Evolutionary conservation across 2,888 invertebrate genomes (phyloP), one percentile per base, ranked within the genome.

Genomic region (Tetragonisca angustula): DNA sequence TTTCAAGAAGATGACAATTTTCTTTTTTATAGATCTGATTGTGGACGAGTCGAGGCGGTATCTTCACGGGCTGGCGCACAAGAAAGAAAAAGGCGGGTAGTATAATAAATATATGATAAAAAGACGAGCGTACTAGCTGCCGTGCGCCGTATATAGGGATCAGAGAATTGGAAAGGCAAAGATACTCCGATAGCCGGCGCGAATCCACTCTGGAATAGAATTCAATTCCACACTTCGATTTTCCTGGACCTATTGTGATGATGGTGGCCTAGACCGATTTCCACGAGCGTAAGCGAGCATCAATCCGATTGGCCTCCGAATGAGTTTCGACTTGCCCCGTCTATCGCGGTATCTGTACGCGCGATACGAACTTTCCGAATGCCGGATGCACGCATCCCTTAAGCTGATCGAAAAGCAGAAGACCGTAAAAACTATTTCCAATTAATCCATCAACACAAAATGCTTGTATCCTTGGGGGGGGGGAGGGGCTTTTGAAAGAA

Each of bases 171-270:
- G 69, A 76, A 79, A 70, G 61, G 76, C 65, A 78, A 84, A 73
- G 84, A 78, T 72, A 79, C 79, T 70, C 61, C 67, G 74, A 82
- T 74, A 67, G 77, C 62, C 61, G 17, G 54, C 27, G 62, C 71
- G 81, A 78, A 78, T 78, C 50, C 82, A 71, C 79, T 72, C 27
- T 17, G 62, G 43, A 49, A 73, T 75, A 75, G 68, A 78, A 86
- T 84, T 81, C 79, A 79, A 86, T 86, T 86, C 79, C 64, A 21
- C 79, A 54, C 76, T 86, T 79, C 83, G 79, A 86, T 80, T 87
- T 81, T 49, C 24, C 56, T 67, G 62, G 79, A 78, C 54, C 71
- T 62, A 82, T 79, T 74, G 79, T 76, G 70, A 73, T 52, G 80
- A 84, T 70, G 72, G 64, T 75, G 32, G 52, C 64, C 72, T 65